These are phyloP conservation scores for Callocephalon fimbriatum DNA, from an alignment of 2,113 vertebrate genomes.

Conservation along the genomic window DNA sequence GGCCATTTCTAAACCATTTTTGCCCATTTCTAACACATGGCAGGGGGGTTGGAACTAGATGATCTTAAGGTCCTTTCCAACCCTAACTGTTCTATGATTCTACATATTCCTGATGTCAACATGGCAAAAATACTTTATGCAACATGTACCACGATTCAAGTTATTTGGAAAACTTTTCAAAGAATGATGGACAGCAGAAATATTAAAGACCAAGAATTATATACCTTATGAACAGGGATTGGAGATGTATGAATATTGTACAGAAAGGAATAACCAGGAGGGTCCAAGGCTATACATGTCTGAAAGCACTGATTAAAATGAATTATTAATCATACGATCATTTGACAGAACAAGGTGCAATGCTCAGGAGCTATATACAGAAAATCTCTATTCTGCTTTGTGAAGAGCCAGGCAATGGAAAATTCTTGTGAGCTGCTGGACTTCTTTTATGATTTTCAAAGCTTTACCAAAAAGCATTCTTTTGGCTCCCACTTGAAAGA, in stretches of 20 bases:
- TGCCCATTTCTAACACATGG: too few relatives aligned
- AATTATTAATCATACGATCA: not conserved
- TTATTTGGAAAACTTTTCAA: not conserved
- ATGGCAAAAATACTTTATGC: not conserved
- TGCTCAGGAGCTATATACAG: not conserved
- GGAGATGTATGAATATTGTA: not conserved
- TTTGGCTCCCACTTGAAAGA: conserved; percentile 33
- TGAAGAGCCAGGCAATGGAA: not conserved
- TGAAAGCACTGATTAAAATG: not conserved
- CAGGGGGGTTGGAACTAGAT: too few relatives aligned
- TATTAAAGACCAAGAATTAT: not conserved
- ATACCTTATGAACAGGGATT: not conserved
- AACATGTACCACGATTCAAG: not conserved
- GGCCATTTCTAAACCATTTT: too few relatives aligned
- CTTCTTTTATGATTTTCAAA: conserved; percentile 8
- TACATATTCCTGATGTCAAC: not conserved
- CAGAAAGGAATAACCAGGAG: not conserved
- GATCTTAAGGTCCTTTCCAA: too few relatives aligned
- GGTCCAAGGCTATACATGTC: not conserved
- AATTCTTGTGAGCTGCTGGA: not conserved
- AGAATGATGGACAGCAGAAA: not conserved
- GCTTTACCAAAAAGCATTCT: not conserved
- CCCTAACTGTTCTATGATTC: too few relatives aligned
- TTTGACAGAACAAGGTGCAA: not conserved
- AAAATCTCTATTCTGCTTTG: not conserved